These are phyloP conservation scores for Sesamia inferens DNA, from an alignment of 2,888 invertebrate genomes.

Conservation along the genomic window DNA sequence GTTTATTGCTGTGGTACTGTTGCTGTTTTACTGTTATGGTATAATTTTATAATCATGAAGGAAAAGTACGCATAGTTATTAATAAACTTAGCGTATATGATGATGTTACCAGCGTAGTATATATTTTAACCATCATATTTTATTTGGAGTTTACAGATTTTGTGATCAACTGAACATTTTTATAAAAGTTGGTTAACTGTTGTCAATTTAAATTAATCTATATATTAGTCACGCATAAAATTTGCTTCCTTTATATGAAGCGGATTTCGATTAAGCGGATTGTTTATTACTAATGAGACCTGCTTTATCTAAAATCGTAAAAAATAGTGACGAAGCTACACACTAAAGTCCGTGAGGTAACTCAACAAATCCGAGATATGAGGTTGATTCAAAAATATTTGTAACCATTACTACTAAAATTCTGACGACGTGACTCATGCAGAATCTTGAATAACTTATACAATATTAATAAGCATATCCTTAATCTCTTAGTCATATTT, in stretches of 20 bases:
- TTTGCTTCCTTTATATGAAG: background rate
- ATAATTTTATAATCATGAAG: constrained; percentile 29
- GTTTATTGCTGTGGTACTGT: constrained; percentile 33
- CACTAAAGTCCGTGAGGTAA: constrained; percentile 10
- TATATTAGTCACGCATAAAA: background rate
- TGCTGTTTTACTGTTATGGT: constrained; percentile 26
- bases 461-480: constrained; percentile 50
- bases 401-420: constrained; percentile 60
- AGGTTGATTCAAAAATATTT: constrained; percentile 49
- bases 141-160: background rate
- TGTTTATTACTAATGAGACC: constrained; percentile 3
- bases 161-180: background rate
- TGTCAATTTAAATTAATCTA: background rate
- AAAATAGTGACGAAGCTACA: constrained; percentile 9
- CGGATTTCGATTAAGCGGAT: background rate
- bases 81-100: constrained; percentile 7
- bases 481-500: constrained; percentile 43
- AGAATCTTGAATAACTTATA: constrained; percentile 55
- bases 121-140: constrained; percentile 4
- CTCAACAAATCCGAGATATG: constrained; percentile 26
- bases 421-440: constrained; percentile 62
- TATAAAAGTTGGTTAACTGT: background rate
- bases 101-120: constrained; percentile 12
- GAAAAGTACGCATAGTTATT: constrained; percentile 8
- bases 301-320: constrained; percentile 6